These are phyloP conservation scores for Stenodema calcarata DNA, from an alignment of 2,888 invertebrate species.

Conservation along the genomic window DNA sequence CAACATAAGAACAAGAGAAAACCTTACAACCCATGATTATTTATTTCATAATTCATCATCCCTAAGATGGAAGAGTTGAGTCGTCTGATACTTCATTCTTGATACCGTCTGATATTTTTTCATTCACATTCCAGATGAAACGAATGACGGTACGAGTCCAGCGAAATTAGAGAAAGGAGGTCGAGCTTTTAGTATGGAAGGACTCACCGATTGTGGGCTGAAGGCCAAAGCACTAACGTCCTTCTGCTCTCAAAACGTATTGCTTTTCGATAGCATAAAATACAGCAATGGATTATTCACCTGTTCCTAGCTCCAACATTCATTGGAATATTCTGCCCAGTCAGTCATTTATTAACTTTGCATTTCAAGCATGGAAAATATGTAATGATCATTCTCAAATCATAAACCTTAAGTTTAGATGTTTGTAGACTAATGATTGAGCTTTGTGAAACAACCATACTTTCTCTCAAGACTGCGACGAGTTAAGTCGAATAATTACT, in stretches of 20 bases:
- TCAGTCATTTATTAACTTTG: no score
- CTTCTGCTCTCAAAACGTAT: constrained; percentile 71
- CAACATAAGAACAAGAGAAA: no score
- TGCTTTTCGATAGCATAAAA: constrained; percentile 71
- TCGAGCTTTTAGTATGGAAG: constrained; percentile 76
- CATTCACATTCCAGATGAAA: not conserved
- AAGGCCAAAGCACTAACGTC: constrained; percentile 69
- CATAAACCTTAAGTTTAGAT: no score
- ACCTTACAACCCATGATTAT: not conserved
- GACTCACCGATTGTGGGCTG: constrained; percentile 87
- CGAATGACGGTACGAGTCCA: not conserved
- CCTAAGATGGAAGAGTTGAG: no score
- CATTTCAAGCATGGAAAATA: not conserved
- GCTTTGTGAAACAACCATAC: no score
- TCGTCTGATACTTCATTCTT: no score
- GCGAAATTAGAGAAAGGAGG: constrained; percentile 63
- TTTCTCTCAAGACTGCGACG: no score
- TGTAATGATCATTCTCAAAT: no score
- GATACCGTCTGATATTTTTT: no score
- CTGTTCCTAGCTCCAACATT: constrained; percentile 27
- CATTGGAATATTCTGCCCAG: not conserved
- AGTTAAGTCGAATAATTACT: no score
- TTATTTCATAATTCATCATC: no score
- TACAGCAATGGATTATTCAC: constrained; percentile 64
- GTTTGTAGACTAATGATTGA: no score